Conservation (phyloP, 1,140 invertebrate species). For the Lasioglossum baleicum region DNA sequence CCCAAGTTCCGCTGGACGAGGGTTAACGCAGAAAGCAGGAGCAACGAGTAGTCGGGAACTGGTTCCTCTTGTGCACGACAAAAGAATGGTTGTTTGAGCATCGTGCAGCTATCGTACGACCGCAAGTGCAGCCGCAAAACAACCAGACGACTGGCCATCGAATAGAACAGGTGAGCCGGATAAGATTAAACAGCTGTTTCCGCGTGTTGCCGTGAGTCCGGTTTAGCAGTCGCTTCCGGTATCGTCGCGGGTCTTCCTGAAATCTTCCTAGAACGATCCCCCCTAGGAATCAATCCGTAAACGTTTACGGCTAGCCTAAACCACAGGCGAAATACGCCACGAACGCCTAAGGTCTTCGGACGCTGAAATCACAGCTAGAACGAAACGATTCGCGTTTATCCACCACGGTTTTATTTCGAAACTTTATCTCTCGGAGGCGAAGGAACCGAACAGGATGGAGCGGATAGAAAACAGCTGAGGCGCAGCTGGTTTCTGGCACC, state of each 20-base stretch:
- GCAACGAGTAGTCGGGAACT: not conserved
- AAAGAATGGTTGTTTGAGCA: not conserved
- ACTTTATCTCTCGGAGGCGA: constrained; percentile 49
- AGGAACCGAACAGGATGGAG: constrained; percentile 53
- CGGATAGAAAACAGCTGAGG: constrained; percentile 76
- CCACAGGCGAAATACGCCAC: too few species aligned
- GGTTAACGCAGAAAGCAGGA: too few species aligned
- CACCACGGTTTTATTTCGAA: constrained; percentile 63
- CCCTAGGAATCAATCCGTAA: too few species aligned
- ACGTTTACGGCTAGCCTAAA: too few species aligned
- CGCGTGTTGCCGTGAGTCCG: constrained; percentile 50
- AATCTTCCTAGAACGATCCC: too few species aligned
- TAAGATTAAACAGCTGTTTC: constrained; percentile 71
- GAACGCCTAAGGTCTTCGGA: too few species aligned
- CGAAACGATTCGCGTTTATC: constrained; percentile 23
- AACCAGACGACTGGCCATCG: constrained; percentile 35
- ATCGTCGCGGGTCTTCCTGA: not conserved
- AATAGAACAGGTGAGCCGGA: constrained; percentile 66
- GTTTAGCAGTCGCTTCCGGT: constrained; percentile 36
- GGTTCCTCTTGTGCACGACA: constrained; percentile 23
- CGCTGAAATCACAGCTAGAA: not conserved
- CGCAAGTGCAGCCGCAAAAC: too few species aligned
- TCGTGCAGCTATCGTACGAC: not conserved
- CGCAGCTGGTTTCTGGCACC: constrained; percentile 74
- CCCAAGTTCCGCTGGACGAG: too few species aligned